Conservation (phyloP, 2,888 invertebrate genomes). For the Caenorhabditis sp. region DNA sequence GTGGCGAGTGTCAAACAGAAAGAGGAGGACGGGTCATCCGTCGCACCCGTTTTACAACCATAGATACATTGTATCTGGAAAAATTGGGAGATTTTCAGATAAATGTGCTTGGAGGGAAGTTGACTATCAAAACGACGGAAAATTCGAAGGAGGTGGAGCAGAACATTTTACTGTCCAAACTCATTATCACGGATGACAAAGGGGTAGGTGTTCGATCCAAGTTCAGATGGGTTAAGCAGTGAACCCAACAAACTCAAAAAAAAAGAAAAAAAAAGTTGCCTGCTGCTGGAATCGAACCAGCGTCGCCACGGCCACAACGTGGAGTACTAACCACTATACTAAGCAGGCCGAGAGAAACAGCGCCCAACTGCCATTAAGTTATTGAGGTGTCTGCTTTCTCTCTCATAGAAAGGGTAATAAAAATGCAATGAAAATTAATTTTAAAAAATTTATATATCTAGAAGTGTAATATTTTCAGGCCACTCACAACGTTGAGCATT, state of each 20-base stretch:
- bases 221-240: too few relatives aligned
- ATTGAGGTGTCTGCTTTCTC: too few relatives aligned
- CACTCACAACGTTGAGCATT: conserved; percentile 50
- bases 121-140: conserved; percentile 45
- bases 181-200: conserved; percentile 42
- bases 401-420: too few relatives aligned
- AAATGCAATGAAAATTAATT: neutral
- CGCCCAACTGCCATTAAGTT: too few relatives aligned
- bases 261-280: conserved; percentile 30
- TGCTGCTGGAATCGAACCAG: conserved; percentile 62
- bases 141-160: conserved; percentile 47
- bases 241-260: too few relatives aligned
- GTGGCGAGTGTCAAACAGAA: too few relatives aligned
- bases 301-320: conserved; percentile 68
- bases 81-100: conserved; percentile 12
- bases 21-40: too few relatives aligned
- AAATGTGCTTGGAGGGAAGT: conserved; percentile 29
- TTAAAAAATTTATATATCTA: neutral
- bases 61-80: neutral
- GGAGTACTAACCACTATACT: conserved; percentile 69
- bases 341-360: conserved; percentile 42
- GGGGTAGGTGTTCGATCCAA: conserved; percentile 13
- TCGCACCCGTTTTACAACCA: too few relatives aligned
- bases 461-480: conserved; percentile 20
- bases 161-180: conserved; percentile 39